A percentile compares a stretch with the other conserved stretches of the same genome.
phyloP scores from a whole-genome alignment of 2,888 invertebrate species.

The Idaea dimidiata region DNA sequence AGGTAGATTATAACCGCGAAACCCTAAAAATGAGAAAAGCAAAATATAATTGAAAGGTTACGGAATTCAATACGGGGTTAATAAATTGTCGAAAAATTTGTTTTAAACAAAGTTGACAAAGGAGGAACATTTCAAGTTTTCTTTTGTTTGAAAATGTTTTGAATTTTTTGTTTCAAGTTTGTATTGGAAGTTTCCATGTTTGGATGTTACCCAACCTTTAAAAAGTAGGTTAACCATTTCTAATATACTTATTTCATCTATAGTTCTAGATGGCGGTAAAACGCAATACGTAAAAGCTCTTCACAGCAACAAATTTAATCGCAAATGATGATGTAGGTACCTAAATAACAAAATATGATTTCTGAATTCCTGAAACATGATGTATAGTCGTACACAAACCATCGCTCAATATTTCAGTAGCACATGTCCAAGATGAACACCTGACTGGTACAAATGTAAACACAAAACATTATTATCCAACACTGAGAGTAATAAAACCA shows the following conservation, averaged over 20 bases:
- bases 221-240: too few relatives aligned
- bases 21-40: not conserved
- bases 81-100: not conserved
- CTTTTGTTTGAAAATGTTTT: not conserved
- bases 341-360: too few relatives aligned
- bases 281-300: too few relatives aligned
- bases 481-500: conserved; percentile 32
- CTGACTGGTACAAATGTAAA: conserved; percentile 22
- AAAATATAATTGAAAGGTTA: not conserved
- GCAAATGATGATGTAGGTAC: too few relatives aligned
- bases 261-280: too few relatives aligned
- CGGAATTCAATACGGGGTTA: not conserved
- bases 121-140: not conserved
- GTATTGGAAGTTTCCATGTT: not conserved
- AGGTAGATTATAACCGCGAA: not conserved
- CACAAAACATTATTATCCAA: conserved; percentile 29
- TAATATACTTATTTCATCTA: too few relatives aligned
- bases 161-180: not conserved
- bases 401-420: not conserved
- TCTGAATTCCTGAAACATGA: not conserved
- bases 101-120: conserved; percentile 1
- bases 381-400: not conserved
- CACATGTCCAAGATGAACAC: conserved; percentile 15
- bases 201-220: too few relatives aligned
- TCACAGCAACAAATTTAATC: too few relatives aligned